Evolutionary conservation across 53 echinoderm and acorn worm species (phyloP).

Genomic region (Stichopus horrens): DNA sequence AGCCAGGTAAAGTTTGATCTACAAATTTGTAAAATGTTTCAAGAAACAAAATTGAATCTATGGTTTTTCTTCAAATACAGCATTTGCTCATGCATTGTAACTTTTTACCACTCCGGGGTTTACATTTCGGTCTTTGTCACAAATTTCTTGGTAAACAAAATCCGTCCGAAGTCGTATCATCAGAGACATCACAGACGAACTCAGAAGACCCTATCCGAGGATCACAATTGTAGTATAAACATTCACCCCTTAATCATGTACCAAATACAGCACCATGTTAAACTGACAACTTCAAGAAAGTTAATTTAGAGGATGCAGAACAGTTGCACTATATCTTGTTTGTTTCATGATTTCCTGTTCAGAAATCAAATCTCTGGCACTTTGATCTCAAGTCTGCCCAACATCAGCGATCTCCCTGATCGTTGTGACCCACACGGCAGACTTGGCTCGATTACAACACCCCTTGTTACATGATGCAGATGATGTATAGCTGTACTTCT

Average conservation of each 20-base stretch:
- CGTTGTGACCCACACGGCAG: neutral
- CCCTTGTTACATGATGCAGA: neutral
- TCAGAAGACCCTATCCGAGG: too few relatives aligned
- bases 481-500: slow-evolving; percentile 21
- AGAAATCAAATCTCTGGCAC: neutral
- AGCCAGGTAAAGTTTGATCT: too few relatives aligned
- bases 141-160: too few relatives aligned
- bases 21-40: too few relatives aligned
- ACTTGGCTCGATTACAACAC: slow-evolving; percentile 2
- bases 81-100: too few relatives aligned
- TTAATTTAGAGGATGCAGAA: neutral
- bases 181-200: too few relatives aligned
- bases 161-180: too few relatives aligned
- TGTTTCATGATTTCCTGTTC: slow-evolving; percentile 3
- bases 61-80: too few relatives aligned
- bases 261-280: neutral
- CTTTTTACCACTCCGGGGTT: too few relatives aligned
- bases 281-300: neutral
- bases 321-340: neutral
- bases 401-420: neutral
- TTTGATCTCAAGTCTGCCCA: neutral
- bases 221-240: neutral
- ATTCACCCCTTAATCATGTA: neutral
- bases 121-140: too few relatives aligned
- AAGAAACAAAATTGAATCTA: too few relatives aligned